These are phyloP conservation scores for Lerista edwardsae DNA, from an alignment of 2,797 vertebrate genomes.

Conservation along the genomic window DNA sequence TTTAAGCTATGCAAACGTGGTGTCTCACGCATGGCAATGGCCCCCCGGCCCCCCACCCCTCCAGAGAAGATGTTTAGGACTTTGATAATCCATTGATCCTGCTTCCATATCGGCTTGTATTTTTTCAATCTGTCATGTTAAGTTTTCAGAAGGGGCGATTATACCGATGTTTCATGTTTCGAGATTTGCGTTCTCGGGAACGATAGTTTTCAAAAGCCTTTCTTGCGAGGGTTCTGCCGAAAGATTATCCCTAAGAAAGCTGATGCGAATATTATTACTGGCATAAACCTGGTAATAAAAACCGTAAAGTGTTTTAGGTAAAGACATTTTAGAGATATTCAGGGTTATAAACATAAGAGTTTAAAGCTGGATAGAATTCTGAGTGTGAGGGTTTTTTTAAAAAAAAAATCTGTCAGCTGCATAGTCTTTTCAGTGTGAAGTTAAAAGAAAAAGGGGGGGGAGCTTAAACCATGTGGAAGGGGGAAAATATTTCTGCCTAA, in stretches of 20 bases:
- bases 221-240: conserved; percentile 75
- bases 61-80: conserved; percentile 79
- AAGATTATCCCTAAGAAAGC: conserved; percentile 81
- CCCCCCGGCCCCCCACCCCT: conserved; percentile 47
- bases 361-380: conserved; percentile 78
- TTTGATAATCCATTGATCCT: conserved; percentile 87
- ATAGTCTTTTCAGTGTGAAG: conserved; percentile 65
- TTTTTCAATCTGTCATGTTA: conserved; percentile 80
- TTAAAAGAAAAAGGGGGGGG: conserved; percentile 52
- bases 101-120: conserved; percentile 79
- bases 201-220: conserved; percentile 79
- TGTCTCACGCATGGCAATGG: conserved; percentile 69
- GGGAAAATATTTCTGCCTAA: conserved; percentile 61
- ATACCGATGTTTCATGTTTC: conserved; percentile 79
- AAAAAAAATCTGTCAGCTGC: conserved; percentile 67
- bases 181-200: conserved; percentile 78
- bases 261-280: conserved; percentile 76
- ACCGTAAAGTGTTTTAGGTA: conserved; percentile 79
- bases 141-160: conserved; percentile 81
- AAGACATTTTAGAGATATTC: conserved; percentile 77
- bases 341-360: conserved; percentile 78
- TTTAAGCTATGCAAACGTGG: conserved; percentile 76
- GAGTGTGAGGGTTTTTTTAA: conserved; percentile 46
- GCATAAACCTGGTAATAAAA: conserved; percentile 77
- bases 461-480: conserved; percentile 69